phyloP scores from a whole-genome alignment of 2,888 invertebrate genomes.

The Scelioninae gen. 1 region DNA sequence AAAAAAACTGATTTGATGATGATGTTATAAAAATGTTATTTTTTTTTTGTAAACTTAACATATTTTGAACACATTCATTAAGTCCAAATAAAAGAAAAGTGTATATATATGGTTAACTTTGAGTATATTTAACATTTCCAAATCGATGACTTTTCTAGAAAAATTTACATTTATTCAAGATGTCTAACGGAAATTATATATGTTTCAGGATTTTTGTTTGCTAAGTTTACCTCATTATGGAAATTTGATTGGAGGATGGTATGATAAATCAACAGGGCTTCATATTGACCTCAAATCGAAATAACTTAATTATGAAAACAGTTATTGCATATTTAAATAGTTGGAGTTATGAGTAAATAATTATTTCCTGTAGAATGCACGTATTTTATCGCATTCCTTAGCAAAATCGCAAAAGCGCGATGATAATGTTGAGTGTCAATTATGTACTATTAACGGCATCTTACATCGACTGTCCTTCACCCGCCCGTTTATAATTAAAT shows the following conservation, averaged over 20 bases:
- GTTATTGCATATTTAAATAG: slow-evolving; percentile 40
- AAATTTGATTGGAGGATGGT: slow-evolving; percentile 22
- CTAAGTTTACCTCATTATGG: slow-evolving; percentile 17
- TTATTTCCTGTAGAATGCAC: slow-evolving; percentile 26
- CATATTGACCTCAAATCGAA: slow-evolving; percentile 42
- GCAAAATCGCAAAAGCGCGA: slow-evolving; percentile 9
- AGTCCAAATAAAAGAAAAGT: too few species aligned
- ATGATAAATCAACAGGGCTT: slow-evolving; percentile 13
- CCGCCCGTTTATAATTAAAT: slow-evolving; percentile 27
- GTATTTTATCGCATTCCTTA: slow-evolving; percentile 22
- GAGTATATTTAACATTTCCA: background rate
- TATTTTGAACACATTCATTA: too few species aligned
- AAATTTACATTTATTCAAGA: slow-evolving; percentile 3
- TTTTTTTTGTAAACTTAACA: too few species aligned
- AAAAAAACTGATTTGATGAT: too few species aligned
- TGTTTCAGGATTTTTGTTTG: slow-evolving; percentile 13
- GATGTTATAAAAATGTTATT: too few species aligned
- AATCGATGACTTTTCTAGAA: background rate
- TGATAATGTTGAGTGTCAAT: slow-evolving; percentile 41
- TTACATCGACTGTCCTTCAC: slow-evolving; percentile 36
- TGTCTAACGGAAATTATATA: background rate
- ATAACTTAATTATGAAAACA: slow-evolving; percentile 48
- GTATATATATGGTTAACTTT: too few species aligned
- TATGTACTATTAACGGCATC: slow-evolving; percentile 35
- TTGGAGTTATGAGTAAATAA: slow-evolving; percentile 49